Conservation (phyloP, 2,888 invertebrate species). For the Acrobasis consociella region DNA sequence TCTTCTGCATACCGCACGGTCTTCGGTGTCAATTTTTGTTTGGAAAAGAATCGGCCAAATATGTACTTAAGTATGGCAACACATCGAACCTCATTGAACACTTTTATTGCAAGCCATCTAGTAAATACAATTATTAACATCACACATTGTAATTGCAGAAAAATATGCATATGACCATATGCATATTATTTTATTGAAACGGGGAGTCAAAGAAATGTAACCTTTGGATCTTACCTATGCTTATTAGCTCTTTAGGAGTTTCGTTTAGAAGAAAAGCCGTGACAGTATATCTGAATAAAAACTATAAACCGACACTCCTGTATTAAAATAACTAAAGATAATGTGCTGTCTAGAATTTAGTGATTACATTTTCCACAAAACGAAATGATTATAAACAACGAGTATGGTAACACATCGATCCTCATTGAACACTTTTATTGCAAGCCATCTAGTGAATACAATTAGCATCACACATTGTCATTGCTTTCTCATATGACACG, state of each 20-base stretch:
- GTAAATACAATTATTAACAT: slow-evolving; percentile 19
- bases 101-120: slow-evolving; percentile 13
- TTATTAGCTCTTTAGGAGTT: too few relatives aligned
- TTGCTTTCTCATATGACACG: slow-evolving; percentile 11
- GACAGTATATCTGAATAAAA: too few relatives aligned
- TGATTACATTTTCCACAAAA: neutral
- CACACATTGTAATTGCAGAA: slow-evolving; percentile 14
- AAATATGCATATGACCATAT: too few relatives aligned
- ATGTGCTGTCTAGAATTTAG: neutral
- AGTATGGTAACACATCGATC: neutral
- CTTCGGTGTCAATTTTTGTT: too few relatives aligned
- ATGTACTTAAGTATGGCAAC: slow-evolving; percentile 3
- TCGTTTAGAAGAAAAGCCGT: too few relatives aligned
- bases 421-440: slow-evolving; percentile 8
- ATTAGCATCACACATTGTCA: slow-evolving; percentile 19
- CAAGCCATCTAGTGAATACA: slow-evolving; percentile 18
- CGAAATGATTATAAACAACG: neutral
- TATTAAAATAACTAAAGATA: too few relatives aligned
- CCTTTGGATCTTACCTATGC: too few relatives aligned
- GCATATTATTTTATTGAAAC: slow-evolving; percentile 8
- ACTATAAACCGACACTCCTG: too few relatives aligned
- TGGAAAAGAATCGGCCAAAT: too few relatives aligned
- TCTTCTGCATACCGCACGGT: too few relatives aligned
- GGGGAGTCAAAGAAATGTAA: slow-evolving; percentile 1
- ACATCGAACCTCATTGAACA: neutral